Percentiles rank a stretch among this genome's conserved stretches.
These are phyloP conservation scores for Cerastis leucographa DNA, from an alignment of 2,888 invertebrate species.

Conservation along the genomic window DNA sequence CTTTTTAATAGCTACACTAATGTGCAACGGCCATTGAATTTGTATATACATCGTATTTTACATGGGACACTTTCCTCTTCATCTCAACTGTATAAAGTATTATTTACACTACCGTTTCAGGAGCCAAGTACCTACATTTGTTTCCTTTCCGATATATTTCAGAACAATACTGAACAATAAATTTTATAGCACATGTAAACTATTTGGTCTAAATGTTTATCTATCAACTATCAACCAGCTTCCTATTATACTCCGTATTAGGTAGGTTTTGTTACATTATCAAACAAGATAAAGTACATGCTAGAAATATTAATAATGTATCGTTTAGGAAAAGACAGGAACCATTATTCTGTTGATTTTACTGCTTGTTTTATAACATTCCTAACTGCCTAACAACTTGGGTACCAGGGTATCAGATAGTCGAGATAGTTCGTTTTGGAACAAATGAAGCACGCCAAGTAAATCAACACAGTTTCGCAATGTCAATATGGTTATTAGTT, in stretches of 20 bases:
- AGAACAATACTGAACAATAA: conserved; percentile 26
- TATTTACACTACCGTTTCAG: not conserved
- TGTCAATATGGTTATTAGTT: conserved; percentile 63
- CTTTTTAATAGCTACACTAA: conserved; percentile 28
- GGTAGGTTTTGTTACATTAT: conserved; percentile 57
- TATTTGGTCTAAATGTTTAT: conserved; percentile 50
- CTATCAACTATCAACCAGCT: conserved; percentile 45
- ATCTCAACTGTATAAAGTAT: not conserved
- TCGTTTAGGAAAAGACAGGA: conserved; percentile 57
- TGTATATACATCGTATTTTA: conserved; percentile 1
- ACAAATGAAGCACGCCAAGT: conserved; percentile 65
- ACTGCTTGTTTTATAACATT: conserved; percentile 46
- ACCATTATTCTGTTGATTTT: conserved; percentile 62
- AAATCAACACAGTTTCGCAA: conserved; percentile 69
- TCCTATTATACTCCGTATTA: conserved; percentile 53
- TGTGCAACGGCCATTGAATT: conserved; percentile 31
- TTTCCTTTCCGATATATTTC: conserved; percentile 9
- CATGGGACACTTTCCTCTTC: conserved; percentile 2
- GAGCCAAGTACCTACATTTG: conserved; percentile 12
- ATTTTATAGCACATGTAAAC: conserved; percentile 55
- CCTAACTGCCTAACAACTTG: conserved; percentile 54
- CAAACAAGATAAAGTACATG: conserved; percentile 59
- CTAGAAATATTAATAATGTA: conserved; percentile 65
- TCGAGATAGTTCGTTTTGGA: conserved; percentile 62
- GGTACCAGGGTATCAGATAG: conserved; percentile 57